Evolutionary conservation across 37 sponge, comb jelly and placozoan species (phyloP).

Genomic region (Spongilla lacustris): DNA sequence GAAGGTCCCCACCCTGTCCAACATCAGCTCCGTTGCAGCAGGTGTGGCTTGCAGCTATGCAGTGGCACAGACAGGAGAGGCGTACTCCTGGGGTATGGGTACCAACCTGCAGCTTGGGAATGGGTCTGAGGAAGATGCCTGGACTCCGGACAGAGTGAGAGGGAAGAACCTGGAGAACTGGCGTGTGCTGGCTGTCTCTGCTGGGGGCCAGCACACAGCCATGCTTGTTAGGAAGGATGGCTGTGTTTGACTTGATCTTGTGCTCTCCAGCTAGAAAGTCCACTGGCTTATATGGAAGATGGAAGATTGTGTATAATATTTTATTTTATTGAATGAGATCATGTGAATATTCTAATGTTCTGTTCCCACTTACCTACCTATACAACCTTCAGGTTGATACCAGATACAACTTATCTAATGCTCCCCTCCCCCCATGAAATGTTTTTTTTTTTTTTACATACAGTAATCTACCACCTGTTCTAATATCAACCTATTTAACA

Average conservation of each 20-base stretch:
- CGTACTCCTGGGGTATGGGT: constrained; percentile 96
- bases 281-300: too few relatives aligned
- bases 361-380: too few relatives aligned
- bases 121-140: constrained; percentile 81
- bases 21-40: constrained; percentile 54
- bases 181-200: constrained; percentile 59
- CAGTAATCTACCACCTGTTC: too few relatives aligned
- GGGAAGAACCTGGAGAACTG: constrained; percentile 84
- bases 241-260: neutral
- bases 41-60: constrained; percentile 84
- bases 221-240: constrained; percentile 53
- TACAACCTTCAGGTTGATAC: too few relatives aligned
- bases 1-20: constrained; percentile 23
- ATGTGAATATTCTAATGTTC: too few relatives aligned
- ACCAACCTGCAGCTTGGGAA: constrained; percentile 85
- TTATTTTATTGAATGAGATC: too few relatives aligned
- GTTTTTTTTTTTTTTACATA: too few relatives aligned
- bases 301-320: too few relatives aligned
- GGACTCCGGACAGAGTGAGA: constrained; percentile 51
- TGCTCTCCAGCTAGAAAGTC: too few relatives aligned
- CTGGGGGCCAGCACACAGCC: constrained; percentile 94
- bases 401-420: too few relatives aligned
- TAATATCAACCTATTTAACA: too few relatives aligned
- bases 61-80: constrained; percentile 55
- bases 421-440: too few relatives aligned